phyloP scores from a whole-genome alignment of 2,888 invertebrate species.

The Axea sp. region DNA sequence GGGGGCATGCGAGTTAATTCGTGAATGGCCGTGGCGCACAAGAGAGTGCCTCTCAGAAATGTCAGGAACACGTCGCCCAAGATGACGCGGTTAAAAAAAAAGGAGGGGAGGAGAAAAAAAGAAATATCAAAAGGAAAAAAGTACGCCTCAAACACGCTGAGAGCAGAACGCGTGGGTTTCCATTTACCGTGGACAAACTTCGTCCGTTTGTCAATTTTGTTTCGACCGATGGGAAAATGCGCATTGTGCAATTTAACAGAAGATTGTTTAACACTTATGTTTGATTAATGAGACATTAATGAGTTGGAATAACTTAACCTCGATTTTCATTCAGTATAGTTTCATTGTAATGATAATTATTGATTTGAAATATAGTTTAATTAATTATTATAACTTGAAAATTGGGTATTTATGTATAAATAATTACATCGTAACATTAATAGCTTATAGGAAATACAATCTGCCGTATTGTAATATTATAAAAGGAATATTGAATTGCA shows the following conservation, averaged over 20 bases:
- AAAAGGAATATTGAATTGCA: no score
- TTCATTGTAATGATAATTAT: no score
- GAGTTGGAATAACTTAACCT: slow-evolving; percentile 29
- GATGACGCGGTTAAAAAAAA: slow-evolving; percentile 51
- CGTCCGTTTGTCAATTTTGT: slow-evolving; percentile 35
- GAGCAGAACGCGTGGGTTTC: slow-evolving; percentile 45
- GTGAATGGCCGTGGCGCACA: slow-evolving; percentile 66
- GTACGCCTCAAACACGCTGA: slow-evolving; percentile 30
- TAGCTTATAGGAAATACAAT: no score
- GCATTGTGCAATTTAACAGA: slow-evolving; percentile 17
- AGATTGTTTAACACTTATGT: slow-evolving; percentile 42
- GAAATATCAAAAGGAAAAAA: not conserved
- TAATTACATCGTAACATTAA: no score
- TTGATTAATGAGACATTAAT: slow-evolving; percentile 49
- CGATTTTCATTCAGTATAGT: no score
- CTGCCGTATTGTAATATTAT: no score
- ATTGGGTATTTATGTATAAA: no score
- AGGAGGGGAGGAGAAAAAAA: slow-evolving; percentile 9
- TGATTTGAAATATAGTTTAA: no score
- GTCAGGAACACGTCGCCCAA: slow-evolving; percentile 66
- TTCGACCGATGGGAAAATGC: slow-evolving; percentile 43
- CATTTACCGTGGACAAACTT: slow-evolving; percentile 46
- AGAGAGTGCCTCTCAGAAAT: slow-evolving; percentile 65
- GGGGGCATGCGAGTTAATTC: slow-evolving; percentile 69
- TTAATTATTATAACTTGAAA: no score